phyloP scores from a whole-genome alignment of 2,797 vertebrate genomes.

The Catostomus latipinnis region DNA sequence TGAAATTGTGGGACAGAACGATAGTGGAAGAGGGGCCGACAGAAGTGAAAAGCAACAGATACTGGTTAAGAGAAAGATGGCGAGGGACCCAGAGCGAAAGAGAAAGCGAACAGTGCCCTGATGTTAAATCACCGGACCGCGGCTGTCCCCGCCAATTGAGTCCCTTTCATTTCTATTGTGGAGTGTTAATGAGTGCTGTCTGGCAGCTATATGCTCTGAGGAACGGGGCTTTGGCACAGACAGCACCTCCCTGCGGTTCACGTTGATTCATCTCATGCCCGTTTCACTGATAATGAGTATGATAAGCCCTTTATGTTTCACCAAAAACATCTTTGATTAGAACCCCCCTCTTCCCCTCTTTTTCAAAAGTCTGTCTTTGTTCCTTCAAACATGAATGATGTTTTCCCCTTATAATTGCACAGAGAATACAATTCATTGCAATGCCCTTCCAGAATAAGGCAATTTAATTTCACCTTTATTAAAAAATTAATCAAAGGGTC shows the following conservation, averaged over 20 bases:
- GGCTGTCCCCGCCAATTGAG: constrained; percentile 58
- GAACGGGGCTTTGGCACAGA: constrained; percentile 56
- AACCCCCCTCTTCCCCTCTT: background rate
- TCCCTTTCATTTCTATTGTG: constrained; percentile 58
- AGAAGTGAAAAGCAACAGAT: constrained; percentile 24
- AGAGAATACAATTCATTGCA: constrained; percentile 44
- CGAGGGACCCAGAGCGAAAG: constrained; percentile 52
- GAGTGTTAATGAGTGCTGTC: constrained; percentile 68
- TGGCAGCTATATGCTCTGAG: constrained; percentile 44
- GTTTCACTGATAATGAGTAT: constrained; percentile 61
- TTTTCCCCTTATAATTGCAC: constrained; percentile 42
- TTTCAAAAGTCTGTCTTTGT: constrained; percentile 43
- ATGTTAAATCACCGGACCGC: constrained; percentile 53
- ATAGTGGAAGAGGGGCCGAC: background rate
- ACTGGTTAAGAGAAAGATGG: background rate
- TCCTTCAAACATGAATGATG: constrained; percentile 53
- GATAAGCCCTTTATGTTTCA: constrained; percentile 38
- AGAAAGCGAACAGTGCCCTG: constrained; percentile 46
- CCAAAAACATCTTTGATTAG: constrained; percentile 44
- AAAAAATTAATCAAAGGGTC: constrained; percentile 42
- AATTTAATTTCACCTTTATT: constrained; percentile 31
- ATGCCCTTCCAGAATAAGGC: constrained; percentile 27
- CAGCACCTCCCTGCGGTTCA: constrained; percentile 53
- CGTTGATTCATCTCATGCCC: constrained; percentile 51
- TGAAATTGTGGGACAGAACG: constrained; percentile 15